Base-by-base conservation (phyloP, 1,140 invertebrate species). In the Sarcophaga bullata region DNA sequence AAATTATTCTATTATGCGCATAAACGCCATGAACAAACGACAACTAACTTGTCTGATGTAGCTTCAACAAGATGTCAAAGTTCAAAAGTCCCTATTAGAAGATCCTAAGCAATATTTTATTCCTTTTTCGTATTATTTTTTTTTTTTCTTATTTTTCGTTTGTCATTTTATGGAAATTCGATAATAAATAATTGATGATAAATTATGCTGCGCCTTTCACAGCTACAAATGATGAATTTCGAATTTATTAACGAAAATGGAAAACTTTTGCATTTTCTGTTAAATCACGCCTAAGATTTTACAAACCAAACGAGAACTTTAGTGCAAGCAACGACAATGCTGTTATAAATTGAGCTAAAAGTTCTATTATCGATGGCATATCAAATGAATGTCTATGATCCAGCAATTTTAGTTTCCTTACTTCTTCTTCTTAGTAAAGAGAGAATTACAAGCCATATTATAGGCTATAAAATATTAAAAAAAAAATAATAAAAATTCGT, bases 151-250 rank as follows among this genome's bases (percentile, higher is more conserved):
- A 58, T 15, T 58, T 58, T 58, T 58, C 54, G 15, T 58, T 58
- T 68, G 62, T 68, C 62, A 68, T 68, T 19, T 68, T 9, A 68
- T 15, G n/a, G n/a, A 68, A 68, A 68, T 68, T 19, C 10, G 17
- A 68, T 68, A 25, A 68, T 68, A 68, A 68, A 68, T 68, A 68
- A 68, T 25, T 68, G 62, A 68, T 68, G 62, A 68, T 68, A 68
- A 68, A 68, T 68, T 68, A 25, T 68, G 62, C 54, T 58, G 11
- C 54, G 54, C 15, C 19, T 37, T 37, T 37, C 4, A 37, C 25
- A 37, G 25, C 25, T 19, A 68, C n/a, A 17, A 68, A 68, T 58
- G 54, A 58, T 58, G 54, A 68, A 68, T 17, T 68, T 68, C 19
- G 17, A 25, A 37, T 37, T 37, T 4, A 37, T 2, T 37, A 37